Conservation (phyloP, 2,797 vertebrate genomes). For the Smutsia gigantea region DNA sequence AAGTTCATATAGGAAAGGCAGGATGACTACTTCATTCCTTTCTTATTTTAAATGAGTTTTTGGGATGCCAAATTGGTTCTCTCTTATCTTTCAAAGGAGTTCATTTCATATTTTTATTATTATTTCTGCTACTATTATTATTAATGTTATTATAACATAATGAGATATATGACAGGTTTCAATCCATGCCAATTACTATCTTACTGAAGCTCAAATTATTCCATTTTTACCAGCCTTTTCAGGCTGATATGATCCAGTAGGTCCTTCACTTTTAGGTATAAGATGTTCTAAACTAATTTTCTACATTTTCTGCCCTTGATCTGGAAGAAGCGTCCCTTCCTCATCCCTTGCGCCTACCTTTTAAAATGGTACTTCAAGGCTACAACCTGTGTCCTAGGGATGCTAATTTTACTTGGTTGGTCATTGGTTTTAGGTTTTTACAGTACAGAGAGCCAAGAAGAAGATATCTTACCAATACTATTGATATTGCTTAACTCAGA, state of each 20-base stretch:
- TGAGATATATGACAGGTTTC: neutral
- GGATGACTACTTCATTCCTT: neutral
- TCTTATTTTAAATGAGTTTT: neutral
- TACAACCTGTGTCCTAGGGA: neutral
- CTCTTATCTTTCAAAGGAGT: neutral
- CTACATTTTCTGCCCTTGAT: neutral
- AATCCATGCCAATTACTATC: neutral
- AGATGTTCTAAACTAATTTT: neutral
- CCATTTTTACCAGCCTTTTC: neutral
- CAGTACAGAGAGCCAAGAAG: neutral
- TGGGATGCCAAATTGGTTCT: neutral
- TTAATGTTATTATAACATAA: neutral
- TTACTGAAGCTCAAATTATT: neutral
- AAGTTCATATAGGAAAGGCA: neutral
- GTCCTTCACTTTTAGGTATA: neutral
- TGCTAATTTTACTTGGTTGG: neutral
- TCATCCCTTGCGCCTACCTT: rapidly evolving
- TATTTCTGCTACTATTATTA: neutral
- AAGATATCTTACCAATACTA: neutral
- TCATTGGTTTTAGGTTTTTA: neutral
- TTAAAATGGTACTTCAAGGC: neutral
- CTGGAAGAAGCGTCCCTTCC: neutral
- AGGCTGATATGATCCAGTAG: too few species aligned
- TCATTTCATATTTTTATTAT: neutral
- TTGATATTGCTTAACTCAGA: neutral